Conservation (phyloP, 2,113 vertebrate species). For the Litocranius walleri region DNA sequence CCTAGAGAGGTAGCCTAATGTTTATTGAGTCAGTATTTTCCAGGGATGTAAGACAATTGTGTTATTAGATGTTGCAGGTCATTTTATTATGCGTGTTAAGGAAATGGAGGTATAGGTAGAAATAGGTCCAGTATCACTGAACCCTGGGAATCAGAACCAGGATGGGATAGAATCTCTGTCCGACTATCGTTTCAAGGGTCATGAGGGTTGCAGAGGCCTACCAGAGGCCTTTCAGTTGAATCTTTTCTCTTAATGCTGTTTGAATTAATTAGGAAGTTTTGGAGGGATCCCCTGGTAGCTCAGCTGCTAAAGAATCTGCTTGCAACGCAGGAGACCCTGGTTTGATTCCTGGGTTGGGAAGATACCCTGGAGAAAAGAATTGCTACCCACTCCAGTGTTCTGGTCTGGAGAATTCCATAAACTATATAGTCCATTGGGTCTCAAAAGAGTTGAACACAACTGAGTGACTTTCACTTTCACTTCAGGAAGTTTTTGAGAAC, state of each 20-base stretch:
- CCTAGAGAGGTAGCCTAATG: not conserved
- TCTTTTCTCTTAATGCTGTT: not conserved
- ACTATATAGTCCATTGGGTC: not conserved
- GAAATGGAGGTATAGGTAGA: not conserved
- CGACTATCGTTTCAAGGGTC: not conserved
- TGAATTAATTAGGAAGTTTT: conserved; percentile 1
- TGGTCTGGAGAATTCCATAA: not conserved
- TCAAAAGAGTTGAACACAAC: not conserved
- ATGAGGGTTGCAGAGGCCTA: not conserved
- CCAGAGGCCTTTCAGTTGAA: not conserved
- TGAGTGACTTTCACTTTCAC: not conserved
- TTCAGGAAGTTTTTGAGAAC: not conserved
- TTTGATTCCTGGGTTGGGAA: not conserved
- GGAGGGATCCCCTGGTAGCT: not conserved
- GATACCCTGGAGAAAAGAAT: not conserved
- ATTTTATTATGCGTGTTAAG: not conserved
- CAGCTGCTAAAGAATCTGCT: not conserved
- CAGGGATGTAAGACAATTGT: not conserved
- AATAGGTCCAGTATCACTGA: not conserved
- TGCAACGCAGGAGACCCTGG: not conserved
- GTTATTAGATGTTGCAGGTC: not conserved
- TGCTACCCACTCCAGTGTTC: not conserved
- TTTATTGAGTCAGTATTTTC: not conserved
- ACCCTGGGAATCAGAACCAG: not conserved
- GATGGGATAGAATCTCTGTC: not conserved